Base-by-base conservation (phyloP, 2,797 vertebrate genomes). In the Arrhamphus sclerolepis region DNA sequence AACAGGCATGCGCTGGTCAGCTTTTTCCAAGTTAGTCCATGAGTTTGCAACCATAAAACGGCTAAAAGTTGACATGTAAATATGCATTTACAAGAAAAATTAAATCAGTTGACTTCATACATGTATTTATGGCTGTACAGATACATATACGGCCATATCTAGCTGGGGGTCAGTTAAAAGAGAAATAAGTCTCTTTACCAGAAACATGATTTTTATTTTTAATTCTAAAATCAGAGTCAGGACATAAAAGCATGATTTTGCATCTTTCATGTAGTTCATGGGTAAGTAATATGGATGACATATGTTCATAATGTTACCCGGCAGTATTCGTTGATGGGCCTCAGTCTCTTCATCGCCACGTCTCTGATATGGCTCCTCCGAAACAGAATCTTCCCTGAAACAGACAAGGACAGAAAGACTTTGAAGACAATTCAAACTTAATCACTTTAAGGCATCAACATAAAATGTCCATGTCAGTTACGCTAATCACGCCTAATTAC, bases 241-340 rank as follows among this genome's bases (percentile, higher is more conserved):
- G 24, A 26, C 24, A 26, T 26, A 26, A 26, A 26, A 6, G 24
- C 24, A 26, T 26, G 3, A 26, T 26, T 26, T 26, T 26, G 6
- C 2, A 26, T 26, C 24, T 26, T 26, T 6, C 24, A n/a, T n/a
- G n/a, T n/a, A 26, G 24, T 42, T 18, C n/a, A 42, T 6, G 7
- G 8, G 7, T 8, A 42, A 5, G 40, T 42, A 41, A 41, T n/a
- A 41, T 41, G 16, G 7, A 41, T 41, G 39, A 41, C n/a, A n/a
- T 41, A 9, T 38, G 1, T 22, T 7, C 19, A 26, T 26, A 10
- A 5, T 87, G 94, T 94, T 70, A 99, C 97, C 94, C 96, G 94
- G 90, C 97, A 99, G 88, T 99, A 99, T 41, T 99, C 98, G 2
- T 98, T 97, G 0, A 99, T 99, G 0, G 98, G 97, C 61, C 97